Conservation (phyloP, 23 tunicate species). For the Phallusia fumigata region DNA sequence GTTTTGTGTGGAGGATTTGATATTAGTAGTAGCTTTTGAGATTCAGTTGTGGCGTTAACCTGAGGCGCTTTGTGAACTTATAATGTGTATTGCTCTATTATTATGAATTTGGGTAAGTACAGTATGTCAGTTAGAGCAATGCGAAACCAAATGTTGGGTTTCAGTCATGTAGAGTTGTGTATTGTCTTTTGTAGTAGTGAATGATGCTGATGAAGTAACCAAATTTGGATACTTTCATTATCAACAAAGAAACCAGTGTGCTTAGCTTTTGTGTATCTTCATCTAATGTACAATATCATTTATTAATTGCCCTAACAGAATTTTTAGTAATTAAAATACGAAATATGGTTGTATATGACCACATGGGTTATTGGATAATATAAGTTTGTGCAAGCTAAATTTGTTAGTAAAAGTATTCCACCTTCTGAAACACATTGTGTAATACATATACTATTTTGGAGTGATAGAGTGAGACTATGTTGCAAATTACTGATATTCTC, state of each 20-base stretch:
- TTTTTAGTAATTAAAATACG: no score
- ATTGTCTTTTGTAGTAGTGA: background rate
- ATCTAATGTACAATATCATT: background rate
- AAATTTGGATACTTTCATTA: background rate
- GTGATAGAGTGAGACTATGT: no score
- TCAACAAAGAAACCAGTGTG: conserved; percentile 6
- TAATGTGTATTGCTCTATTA: background rate
- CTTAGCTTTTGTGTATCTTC: background rate
- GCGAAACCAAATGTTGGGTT: background rate
- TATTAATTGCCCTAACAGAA: no score
- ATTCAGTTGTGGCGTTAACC: background rate
- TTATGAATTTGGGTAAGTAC: background rate
- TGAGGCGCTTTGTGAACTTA: background rate
- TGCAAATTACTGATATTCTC: no score
- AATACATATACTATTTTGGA: no score
- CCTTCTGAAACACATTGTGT: no score
- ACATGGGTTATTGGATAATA: no score
- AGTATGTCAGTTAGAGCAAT: background rate
- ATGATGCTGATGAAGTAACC: background rate
- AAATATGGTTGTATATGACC: no score
- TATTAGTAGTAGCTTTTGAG: conserved; percentile 14
- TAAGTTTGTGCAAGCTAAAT: no score
- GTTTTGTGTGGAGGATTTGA: conserved; percentile 15
- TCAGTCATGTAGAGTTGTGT: conserved; percentile 10
- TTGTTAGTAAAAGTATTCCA: no score